Evolutionary conservation across 1,140 invertebrate species (phyloP).

Genomic region (Geopemphigus sp.): DNA sequence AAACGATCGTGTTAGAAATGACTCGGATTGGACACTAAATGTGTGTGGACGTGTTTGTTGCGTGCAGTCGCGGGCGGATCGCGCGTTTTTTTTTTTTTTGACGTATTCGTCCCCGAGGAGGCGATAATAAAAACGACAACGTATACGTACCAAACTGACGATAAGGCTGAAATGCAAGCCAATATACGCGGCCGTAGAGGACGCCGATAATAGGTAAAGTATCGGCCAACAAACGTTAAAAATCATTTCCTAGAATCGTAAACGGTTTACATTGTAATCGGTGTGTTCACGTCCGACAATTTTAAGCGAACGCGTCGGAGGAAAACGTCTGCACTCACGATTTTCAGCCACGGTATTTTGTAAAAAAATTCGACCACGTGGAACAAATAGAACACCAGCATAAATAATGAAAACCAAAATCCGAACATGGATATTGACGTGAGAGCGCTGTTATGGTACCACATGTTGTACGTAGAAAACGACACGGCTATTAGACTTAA

Average conservation of each 20-base stretch:
- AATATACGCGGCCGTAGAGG: slow-evolving; percentile 3
- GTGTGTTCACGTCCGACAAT: too few species aligned
- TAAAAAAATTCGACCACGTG: slow-evolving; percentile 82
- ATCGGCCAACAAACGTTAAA: slow-evolving; percentile 45
- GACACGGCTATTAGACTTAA: slow-evolving; percentile 81
- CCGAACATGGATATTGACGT: slow-evolving; percentile 79
- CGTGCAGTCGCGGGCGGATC: too few species aligned
- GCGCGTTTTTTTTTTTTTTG: too few species aligned
- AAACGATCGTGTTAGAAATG: too few species aligned
- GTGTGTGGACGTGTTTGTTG: too few species aligned
- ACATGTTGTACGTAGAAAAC: slow-evolving; percentile 59
- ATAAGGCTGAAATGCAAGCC: slow-evolving; percentile 25
- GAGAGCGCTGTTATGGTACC: slow-evolving; percentile 67
- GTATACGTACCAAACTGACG: slow-evolving; percentile 36
- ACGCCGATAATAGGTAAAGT: slow-evolving; percentile 25
- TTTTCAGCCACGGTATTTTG: slow-evolving; percentile 81
- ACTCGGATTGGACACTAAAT: too few species aligned
- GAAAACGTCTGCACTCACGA: slow-evolving; percentile 62
- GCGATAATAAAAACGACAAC: too few species aligned
- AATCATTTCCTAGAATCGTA: slow-evolving; percentile 40
- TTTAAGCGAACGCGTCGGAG: background rate
- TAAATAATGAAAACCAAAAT: slow-evolving; percentile 79
- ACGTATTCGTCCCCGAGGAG: too few species aligned
- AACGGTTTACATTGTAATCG: too few species aligned
- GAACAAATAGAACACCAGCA: slow-evolving; percentile 79